Evolutionary conservation across 1,140 invertebrate species (phyloP).

Genomic region (Camponotus floridanus): DNA sequence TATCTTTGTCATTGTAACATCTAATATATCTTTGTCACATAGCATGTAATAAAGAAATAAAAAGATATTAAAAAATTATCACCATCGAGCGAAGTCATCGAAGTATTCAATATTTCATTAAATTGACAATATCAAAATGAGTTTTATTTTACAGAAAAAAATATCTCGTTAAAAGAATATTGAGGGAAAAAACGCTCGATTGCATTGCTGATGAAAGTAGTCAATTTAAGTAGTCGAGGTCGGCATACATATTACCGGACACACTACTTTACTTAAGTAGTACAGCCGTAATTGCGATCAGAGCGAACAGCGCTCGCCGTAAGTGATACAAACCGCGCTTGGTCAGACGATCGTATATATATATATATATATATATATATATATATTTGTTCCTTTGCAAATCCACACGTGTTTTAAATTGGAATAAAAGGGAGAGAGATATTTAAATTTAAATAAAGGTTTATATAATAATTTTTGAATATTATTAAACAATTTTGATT

Average conservation of each 20-base stretch:
- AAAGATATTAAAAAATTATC: background rate
- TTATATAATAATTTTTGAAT: background rate
- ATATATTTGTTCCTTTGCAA: background rate
- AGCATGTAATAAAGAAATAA: background rate
- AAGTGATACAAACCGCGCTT: constrained; percentile 38
- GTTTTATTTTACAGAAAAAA: background rate
- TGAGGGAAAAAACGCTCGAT: constrained; percentile 6
- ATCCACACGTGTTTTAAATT: background rate
- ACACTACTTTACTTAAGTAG: constrained; percentile 45
- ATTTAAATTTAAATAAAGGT: background rate
- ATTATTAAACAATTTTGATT: background rate
- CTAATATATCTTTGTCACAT: background rate
- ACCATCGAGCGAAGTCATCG: background rate
- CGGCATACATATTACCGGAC: background rate
- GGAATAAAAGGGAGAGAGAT: background rate
- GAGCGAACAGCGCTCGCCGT: constrained; percentile 12
- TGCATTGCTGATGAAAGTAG: constrained; percentile 20
- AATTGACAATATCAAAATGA: background rate
- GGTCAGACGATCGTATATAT: constrained; percentile 2
- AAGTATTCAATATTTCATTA: background rate
- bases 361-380: background rate
- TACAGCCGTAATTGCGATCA: constrained; percentile 45
- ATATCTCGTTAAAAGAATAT: background rate
- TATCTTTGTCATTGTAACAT: background rate
- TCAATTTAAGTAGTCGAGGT: constrained; percentile 24